These are phyloP conservation scores for Phrixothrix hirtus DNA, from an alignment of 2,888 invertebrate genomes.

Conservation along the genomic window DNA sequence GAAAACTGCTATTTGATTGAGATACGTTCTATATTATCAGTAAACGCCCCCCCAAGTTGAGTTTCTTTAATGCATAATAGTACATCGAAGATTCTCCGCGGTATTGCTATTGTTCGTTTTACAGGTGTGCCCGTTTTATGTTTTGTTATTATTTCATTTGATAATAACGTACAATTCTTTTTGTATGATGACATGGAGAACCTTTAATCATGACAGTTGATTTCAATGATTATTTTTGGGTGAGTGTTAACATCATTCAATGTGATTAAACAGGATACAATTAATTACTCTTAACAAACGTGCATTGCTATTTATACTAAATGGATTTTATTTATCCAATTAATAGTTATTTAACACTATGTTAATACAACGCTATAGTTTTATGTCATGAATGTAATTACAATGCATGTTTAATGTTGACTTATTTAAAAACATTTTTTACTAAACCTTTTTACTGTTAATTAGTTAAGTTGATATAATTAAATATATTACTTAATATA, in stretches of 20 bases:
- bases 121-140: slow-evolving; percentile 21
- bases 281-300: background rate
- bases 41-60: slow-evolving; percentile 7
- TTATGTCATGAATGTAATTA: no score
- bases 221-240: slow-evolving; percentile 57
- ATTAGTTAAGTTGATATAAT: no score
- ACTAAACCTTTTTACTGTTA: no score
- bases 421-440: no score
- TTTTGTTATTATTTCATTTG: slow-evolving; percentile 7
- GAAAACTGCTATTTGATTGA: background rate
- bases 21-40: slow-evolving; percentile 13
- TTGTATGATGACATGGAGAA: slow-evolving; percentile 16
- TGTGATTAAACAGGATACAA: background rate
- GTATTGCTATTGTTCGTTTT: slow-evolving; percentile 12
- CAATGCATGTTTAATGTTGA: no score
- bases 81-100: no score
- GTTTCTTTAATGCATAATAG: slow-evolving; percentile 1
- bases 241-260: slow-evolving; percentile 40
- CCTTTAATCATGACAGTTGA: slow-evolving; percentile 52
- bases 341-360: no score
- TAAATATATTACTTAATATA: no score
- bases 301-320: slow-evolving; percentile 12
- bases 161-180: slow-evolving; percentile 3
- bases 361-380: no score
- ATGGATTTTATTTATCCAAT: slow-evolving; percentile 19